Percentiles rank a stretch among this genome's conserved stretches.
Evolutionary conservation across 2,113 vertebrate species (phyloP).

Genomic region (Zosterops lateralis): DNA sequence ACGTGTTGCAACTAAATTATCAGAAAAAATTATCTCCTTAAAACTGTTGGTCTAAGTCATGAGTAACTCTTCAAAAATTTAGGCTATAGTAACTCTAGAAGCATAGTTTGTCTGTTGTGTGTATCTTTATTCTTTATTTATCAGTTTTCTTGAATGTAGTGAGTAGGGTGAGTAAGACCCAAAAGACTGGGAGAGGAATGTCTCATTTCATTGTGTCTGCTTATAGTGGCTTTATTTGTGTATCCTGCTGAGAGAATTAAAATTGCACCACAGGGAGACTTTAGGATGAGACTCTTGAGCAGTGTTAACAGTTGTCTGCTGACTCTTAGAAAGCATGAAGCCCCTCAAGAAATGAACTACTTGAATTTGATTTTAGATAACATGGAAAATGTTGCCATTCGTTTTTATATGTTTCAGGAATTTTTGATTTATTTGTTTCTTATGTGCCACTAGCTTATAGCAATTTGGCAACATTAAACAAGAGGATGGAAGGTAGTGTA

Average conservation of each 20-base stretch:
- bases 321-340: background rate
- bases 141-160: background rate
- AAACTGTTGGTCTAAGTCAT: background rate
- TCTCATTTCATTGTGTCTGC: background rate
- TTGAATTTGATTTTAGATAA: background rate
- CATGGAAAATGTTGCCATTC: background rate
- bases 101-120: background rate
- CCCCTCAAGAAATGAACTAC: background rate
- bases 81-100: background rate
- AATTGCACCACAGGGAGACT: background rate
- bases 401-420: background rate
- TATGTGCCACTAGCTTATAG: background rate
- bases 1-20: background rate
- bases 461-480: background rate
- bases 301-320: background rate
- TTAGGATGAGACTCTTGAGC: background rate
- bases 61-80: background rate
- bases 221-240: background rate
- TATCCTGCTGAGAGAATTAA: background rate
- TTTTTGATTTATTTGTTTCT: background rate
- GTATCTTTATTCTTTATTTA: background rate
- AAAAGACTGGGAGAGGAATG: background rate
- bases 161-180: background rate
- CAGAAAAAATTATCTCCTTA: background rate
- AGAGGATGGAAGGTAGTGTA: background rate